Base-by-base conservation (phyloP, 2,888 invertebrate genomes). In the Latrodectus elegans region DNA sequence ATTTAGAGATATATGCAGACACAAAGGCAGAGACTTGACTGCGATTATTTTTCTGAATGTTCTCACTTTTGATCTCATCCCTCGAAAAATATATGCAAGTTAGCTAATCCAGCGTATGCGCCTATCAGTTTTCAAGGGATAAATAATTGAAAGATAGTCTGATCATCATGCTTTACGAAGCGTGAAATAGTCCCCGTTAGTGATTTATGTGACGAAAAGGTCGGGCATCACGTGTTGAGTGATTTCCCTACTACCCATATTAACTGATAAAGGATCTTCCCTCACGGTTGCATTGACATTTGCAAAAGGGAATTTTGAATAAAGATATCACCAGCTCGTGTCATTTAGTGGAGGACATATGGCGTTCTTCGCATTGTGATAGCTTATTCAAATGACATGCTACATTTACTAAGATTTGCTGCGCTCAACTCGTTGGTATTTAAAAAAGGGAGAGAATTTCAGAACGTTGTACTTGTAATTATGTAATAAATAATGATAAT, bases 131-230 rank as follows among this genome's bases (percentile, higher is more conserved):
- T 83, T 68, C 68, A 76, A 71, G 64, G 76, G 75, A 70, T 76
- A 83, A 83, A 83, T 83, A 83, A 83, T 76, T 76, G 76, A 76
- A 75, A 68, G 70, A 76, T 76, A 60, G 76, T 76, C 83, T 76
- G 75, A 83, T 76, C 76, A 83, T 83, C 75, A 76, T 70, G 76
- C 83, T 83, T 83, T 70, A 64, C 83, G 64, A 67, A 83, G 81
- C 76, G 70, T 71, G 64, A 76, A 83, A 83, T 70, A 53, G 60
- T 76, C 70, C 15, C 75, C 60, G 83, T 83, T 83, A 71, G 83
- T 83, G 83, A 83, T 83, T 83, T 83, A 83, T 83, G 76, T 70
- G 75, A 71, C 76, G 71, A 70, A 81, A 83, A 71, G 71, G 76
- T 60, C 76, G 22, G 70, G 75, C 51, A 73, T 76, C 71, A 83